These are phyloP conservation scores for Eupithecia abbreviata DNA, from an alignment of 2,888 invertebrate species.

Conservation along the genomic window DNA sequence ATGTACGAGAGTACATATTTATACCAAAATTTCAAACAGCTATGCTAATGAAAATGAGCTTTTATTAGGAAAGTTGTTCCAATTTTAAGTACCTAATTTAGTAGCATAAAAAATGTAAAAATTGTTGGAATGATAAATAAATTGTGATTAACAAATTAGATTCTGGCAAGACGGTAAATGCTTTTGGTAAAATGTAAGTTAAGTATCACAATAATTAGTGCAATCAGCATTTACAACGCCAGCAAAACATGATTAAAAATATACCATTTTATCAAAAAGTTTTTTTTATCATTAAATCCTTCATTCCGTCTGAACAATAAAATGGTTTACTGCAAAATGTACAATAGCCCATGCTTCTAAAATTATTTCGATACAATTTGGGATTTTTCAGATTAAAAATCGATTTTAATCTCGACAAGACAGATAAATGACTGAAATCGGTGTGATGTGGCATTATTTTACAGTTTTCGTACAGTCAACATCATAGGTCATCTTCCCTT, in stretches of 20 bases:
- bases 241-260: conserved; percentile 12
- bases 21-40: conserved; percentile 49
- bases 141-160: conserved; percentile 18
- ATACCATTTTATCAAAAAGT: not conserved
- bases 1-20: conserved; percentile 35
- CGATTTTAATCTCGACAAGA: not conserved
- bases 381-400: not conserved
- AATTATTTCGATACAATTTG: not conserved
- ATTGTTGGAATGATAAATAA: conserved; percentile 48
- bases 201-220: conserved; percentile 27
- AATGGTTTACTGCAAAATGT: not conserved
- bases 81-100: conserved; percentile 5
- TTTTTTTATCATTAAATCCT: not conserved
- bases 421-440: not conserved
- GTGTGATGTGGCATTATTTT: not conserved
- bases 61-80: conserved; percentile 16
- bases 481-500: not conserved
- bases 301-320: not conserved
- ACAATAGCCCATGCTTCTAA: not conserved
- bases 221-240: conserved; percentile 35
- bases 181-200: conserved; percentile 26
- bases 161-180: conserved; percentile 46
- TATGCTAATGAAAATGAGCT: conserved; percentile 29
- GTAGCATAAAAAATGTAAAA: not conserved
- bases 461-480: conserved; percentile 2